phyloP scores from a whole-genome alignment of 64 coral and sea anemone species.

The Montipora efflorescens region DNA sequence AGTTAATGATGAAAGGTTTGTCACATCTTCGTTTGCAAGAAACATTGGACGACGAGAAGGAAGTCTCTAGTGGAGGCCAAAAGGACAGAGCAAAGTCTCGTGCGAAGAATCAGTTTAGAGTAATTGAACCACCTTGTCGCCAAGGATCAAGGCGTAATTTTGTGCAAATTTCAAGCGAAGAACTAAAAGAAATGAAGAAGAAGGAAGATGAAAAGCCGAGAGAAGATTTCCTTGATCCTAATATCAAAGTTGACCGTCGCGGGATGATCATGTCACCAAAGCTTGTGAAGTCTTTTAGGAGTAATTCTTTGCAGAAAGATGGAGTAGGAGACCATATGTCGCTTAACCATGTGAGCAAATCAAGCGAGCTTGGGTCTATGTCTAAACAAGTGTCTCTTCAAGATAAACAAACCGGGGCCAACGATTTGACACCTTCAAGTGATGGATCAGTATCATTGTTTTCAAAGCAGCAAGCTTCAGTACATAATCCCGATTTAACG shows the following conservation, averaged over 20 bases:
- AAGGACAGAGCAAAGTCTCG: neutral
- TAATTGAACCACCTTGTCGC: slow-evolving; percentile 74
- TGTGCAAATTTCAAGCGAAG: slow-evolving; percentile 56
- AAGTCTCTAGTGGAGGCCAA: neutral
- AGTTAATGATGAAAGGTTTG: neutral
- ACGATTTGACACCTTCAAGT: neutral
- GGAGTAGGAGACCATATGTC: neutral
- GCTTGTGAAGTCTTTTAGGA: neutral
- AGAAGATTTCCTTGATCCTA: slow-evolving; percentile 41
- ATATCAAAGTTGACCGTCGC: slow-evolving; percentile 32
- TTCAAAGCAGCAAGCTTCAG: neutral
- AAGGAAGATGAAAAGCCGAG: neutral
- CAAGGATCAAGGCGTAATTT: slow-evolving; percentile 75
- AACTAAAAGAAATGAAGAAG: slow-evolving; percentile 54
- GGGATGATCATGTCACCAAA: slow-evolving; percentile 34
- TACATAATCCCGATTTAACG: neutral
- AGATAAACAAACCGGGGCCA: neutral
- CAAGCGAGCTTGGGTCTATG: neutral
- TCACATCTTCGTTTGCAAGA: slow-evolving; percentile 4
- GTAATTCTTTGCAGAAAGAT: neutral
- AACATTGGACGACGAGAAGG: neutral
- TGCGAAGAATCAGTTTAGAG: slow-evolving; percentile 46
- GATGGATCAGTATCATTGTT: neutral
- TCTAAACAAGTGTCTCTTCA: neutral
- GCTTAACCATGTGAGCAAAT: neutral